phyloP scores from a whole-genome alignment of 2,797 vertebrate genomes.

The Lepus oiostolus region DNA sequence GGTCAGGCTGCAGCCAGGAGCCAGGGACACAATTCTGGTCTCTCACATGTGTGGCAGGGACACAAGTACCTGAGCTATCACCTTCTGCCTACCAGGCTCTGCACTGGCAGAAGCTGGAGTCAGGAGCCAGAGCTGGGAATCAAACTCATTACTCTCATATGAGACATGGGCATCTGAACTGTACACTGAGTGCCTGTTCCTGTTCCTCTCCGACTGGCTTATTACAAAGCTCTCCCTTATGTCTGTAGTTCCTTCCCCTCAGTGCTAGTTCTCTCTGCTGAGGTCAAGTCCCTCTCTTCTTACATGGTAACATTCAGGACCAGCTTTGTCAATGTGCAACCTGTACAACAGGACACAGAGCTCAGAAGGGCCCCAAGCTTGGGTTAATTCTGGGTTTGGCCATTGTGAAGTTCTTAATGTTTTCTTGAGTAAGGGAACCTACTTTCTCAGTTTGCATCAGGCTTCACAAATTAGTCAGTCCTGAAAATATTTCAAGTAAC shows the following conservation, averaged over 20 bases:
- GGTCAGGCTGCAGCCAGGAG: too few species aligned
- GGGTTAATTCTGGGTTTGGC: neutral
- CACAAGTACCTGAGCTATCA: too few species aligned
- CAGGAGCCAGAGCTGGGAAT: too few species aligned
- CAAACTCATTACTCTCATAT: too few species aligned
- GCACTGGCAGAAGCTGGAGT: too few species aligned
- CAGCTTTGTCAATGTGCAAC: too few species aligned
- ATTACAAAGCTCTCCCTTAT: neutral
- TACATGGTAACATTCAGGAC: neutral
- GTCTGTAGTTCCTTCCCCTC: neutral
- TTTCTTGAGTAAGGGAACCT: neutral
- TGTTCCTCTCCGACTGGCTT: neutral
- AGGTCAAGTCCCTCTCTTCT: neutral
- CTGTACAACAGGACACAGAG: neutral
- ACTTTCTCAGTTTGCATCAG: neutral
- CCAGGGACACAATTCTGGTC: too few species aligned
- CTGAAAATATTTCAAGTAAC: neutral
- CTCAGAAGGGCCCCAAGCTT: neutral
- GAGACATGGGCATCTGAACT: too few species aligned
- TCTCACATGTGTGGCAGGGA: too few species aligned
- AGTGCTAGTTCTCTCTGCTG: neutral
- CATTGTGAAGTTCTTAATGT: conserved; percentile 40
- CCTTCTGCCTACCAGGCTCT: too few species aligned
- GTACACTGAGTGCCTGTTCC: too few species aligned
- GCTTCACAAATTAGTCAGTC: neutral